Conservation (phyloP, 1,140 invertebrate species). For the Vollenhovia emeryi region DNA sequence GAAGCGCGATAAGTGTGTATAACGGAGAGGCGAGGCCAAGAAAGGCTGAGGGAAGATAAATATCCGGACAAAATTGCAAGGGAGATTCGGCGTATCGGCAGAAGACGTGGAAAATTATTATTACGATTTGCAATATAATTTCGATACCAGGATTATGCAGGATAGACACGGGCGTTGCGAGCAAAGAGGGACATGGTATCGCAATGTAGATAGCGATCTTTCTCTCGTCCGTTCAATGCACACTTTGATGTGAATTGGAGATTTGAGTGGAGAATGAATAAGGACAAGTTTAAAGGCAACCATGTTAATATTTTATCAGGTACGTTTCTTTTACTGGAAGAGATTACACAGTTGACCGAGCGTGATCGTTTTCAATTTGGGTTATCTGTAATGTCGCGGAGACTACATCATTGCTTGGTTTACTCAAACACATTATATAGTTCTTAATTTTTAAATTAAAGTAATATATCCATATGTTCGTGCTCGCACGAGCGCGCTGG, state of each 20-base stretch:
- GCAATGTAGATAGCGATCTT: background rate
- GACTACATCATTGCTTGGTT: conserved; percentile 15
- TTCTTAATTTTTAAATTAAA: conserved; percentile 21
- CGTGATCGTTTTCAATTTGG: background rate
- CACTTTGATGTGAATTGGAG: conserved; percentile 20
- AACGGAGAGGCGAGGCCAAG: background rate
- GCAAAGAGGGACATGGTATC: background rate
- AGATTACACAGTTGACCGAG: background rate
- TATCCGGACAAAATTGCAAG: background rate
- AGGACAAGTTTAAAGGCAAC: background rate
- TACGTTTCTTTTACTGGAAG: background rate
- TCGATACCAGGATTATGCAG: background rate
- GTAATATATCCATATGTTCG: background rate
- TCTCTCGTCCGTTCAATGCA: conserved; percentile 7
- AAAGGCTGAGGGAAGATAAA: background rate
- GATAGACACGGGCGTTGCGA: background rate
- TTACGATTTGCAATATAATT: conserved; percentile 17
- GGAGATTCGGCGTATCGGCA: background rate
- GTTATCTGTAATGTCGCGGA: background rate
- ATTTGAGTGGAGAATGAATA: conserved; percentile 21
- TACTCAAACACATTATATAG: background rate
- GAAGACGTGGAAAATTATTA: background rate
- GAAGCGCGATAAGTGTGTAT: background rate
- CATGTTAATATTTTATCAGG: background rate
- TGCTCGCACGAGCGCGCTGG: background rate